phyloP scores from a whole-genome alignment of 1,140 invertebrate genomes.

The Eupeodes corollae region DNA sequence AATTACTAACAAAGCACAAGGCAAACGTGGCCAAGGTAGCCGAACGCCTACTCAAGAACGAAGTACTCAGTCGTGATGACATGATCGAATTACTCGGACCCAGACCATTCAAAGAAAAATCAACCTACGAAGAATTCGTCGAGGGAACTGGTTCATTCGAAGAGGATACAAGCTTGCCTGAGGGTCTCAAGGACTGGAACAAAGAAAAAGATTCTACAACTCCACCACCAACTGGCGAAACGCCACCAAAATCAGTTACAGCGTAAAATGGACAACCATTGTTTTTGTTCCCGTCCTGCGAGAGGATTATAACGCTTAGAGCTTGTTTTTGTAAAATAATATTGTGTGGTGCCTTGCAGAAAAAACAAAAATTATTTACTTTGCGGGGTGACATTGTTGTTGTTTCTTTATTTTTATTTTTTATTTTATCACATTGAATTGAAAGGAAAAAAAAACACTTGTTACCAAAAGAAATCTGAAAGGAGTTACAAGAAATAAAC shows the following conservation, averaged over 20 bases:
- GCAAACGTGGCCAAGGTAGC: conserved; percentile 90
- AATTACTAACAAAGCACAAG: conserved; percentile 77
- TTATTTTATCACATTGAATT: too few species aligned
- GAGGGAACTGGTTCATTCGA: conserved; percentile 97
- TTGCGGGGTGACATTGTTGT: too few species aligned
- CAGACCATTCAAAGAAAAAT: conserved; percentile 96
- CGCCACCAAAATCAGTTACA: conserved; percentile 22
- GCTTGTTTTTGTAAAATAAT: too few species aligned
- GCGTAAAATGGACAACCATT: conserved; percentile 9
- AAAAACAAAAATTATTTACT: too few species aligned
- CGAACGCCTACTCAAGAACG: conserved; percentile 82
- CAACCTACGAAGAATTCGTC: conserved; percentile 99
- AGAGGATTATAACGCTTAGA: too few species aligned
- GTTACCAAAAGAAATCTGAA: too few species aligned
- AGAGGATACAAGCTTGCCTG: conserved; percentile 88
- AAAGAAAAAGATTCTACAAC: conserved; percentile 44
- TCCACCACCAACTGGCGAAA: conserved; percentile 4
- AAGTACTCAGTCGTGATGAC: conserved; percentile 91
- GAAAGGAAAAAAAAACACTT: too few species aligned
- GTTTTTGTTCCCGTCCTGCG: neutral
- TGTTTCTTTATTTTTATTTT: too few species aligned
- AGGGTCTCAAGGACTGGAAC: conserved; percentile 95
- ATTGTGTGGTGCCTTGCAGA: too few species aligned
- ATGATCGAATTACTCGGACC: conserved; percentile 94
- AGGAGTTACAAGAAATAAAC: too few species aligned